Evolutionary conservation across 2,797 vertebrate species (phyloP).

Genomic region (Eptatretus atami): DNA sequence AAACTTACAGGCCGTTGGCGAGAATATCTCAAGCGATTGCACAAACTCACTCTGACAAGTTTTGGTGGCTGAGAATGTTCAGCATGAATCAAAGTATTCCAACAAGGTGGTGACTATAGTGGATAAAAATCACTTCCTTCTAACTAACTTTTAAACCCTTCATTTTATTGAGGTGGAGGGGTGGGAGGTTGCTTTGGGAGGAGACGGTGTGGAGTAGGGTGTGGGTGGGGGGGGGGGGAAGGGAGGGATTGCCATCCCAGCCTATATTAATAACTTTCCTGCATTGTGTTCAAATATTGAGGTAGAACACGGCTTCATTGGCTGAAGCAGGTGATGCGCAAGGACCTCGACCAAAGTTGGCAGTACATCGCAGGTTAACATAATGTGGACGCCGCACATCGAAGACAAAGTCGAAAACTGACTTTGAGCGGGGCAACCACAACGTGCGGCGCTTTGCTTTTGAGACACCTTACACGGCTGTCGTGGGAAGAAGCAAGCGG

Average conservation of each 20-base stretch:
- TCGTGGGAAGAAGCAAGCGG: conserved; percentile 64
- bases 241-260: too few species aligned
- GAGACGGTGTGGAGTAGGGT: too few species aligned
- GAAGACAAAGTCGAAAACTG: conserved; percentile 72
- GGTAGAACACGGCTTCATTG: conserved; percentile 4
- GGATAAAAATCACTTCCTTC: too few species aligned
- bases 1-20: conserved; percentile 79
- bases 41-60: conserved; percentile 88
- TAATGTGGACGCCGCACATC: conserved; percentile 53
- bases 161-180: too few species aligned
- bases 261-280: too few species aligned
- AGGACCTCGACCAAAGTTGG: conserved; percentile 81
- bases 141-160: too few species aligned
- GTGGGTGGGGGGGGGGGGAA: too few species aligned
- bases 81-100: conserved; percentile 97
- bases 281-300: too few species aligned
- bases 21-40: conserved; percentile 79
- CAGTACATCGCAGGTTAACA: conserved; percentile 96
- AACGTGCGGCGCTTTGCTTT: conserved; percentile 89
- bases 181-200: too few species aligned
- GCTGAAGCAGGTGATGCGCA: conserved; percentile 44
- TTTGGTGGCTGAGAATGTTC: conserved; percentile 85
- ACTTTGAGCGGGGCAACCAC: conserved; percentile 78
- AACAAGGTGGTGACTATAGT: conserved; percentile 33
- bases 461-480: conserved; percentile 72